Evolutionary conservation across 2,113 vertebrate genomes (phyloP).

Genomic region (Anolis carolinensis): DNA sequence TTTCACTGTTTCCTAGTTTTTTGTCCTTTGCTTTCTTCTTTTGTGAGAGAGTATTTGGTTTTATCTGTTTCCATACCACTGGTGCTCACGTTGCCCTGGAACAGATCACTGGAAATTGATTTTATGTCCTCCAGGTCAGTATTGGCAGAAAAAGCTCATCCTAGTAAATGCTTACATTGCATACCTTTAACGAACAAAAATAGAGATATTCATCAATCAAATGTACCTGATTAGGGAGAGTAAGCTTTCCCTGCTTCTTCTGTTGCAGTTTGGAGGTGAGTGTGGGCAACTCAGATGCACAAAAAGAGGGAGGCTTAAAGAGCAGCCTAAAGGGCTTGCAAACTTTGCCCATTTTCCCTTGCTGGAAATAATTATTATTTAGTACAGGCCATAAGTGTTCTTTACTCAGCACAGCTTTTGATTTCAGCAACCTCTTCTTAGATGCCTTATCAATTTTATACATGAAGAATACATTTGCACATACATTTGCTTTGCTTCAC

Average conservation of each 20-base stretch:
- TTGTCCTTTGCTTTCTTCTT: neutral
- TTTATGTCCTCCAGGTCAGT: too few relatives aligned
- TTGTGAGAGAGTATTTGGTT: too few relatives aligned
- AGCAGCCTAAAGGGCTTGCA: neutral
- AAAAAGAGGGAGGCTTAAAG: neutral
- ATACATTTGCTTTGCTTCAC: neutral
- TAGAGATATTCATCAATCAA: neutral
- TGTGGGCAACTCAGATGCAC: neutral
- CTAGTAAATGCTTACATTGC: neutral
- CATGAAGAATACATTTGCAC: neutral
- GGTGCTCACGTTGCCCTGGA: too few relatives aligned
- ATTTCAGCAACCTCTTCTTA: neutral
- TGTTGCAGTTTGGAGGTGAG: neutral
- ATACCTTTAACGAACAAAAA: neutral
- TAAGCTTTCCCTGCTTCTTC: neutral
- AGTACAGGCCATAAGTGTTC: too few relatives aligned
- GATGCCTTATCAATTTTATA: neutral
- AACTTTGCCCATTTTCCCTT: neutral
- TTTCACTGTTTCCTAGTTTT: neutral
- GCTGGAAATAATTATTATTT: too few relatives aligned
- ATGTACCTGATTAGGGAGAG: neutral
- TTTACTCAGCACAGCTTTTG: neutral
- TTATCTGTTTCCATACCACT: neutral
- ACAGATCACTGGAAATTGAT: neutral
- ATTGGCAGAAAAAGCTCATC: neutral